These are phyloP conservation scores for Emydocephalus ijimae DNA, from an alignment of 2,113 vertebrate genomes.

Conservation along the genomic window DNA sequence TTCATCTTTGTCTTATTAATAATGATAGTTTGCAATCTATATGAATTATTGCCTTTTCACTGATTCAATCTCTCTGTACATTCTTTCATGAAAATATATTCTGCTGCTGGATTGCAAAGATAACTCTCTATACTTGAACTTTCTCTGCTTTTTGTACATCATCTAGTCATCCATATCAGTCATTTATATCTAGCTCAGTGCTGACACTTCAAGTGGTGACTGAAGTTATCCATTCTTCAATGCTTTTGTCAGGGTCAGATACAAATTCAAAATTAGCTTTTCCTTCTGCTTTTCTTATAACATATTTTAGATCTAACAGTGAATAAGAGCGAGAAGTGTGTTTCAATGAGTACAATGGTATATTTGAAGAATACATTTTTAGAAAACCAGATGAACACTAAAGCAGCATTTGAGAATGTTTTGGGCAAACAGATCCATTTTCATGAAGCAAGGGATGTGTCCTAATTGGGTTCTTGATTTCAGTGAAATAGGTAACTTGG, in stretches of 20 bases:
- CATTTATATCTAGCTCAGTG: not conserved
- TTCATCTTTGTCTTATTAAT: not conserved
- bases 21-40: not conserved
- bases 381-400: not conserved
- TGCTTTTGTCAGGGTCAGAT: not conserved
- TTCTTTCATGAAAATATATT: not conserved
- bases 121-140: not conserved
- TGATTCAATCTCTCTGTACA: not conserved
- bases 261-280: not conserved
- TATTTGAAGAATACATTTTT: not conserved
- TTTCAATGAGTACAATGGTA: not conserved
- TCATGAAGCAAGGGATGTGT: not conserved
- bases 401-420: not conserved
- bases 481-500: not conserved
- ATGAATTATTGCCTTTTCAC: not conserved
- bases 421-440: not conserved
- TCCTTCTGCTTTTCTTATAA: not conserved
- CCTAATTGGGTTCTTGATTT: not conserved
- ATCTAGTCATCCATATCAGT: not conserved
- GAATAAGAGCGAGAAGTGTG: not conserved
- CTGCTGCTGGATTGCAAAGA: not conserved
- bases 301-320: not conserved
- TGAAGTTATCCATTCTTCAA: not conserved
- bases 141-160: not conserved
- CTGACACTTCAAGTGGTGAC: not conserved